Percentiles rank a stretch among this genome's conserved stretches.
Conservation (phyloP, 2,797 vertebrate genomes). For the Buphagus erythrorhynchus region DNA sequence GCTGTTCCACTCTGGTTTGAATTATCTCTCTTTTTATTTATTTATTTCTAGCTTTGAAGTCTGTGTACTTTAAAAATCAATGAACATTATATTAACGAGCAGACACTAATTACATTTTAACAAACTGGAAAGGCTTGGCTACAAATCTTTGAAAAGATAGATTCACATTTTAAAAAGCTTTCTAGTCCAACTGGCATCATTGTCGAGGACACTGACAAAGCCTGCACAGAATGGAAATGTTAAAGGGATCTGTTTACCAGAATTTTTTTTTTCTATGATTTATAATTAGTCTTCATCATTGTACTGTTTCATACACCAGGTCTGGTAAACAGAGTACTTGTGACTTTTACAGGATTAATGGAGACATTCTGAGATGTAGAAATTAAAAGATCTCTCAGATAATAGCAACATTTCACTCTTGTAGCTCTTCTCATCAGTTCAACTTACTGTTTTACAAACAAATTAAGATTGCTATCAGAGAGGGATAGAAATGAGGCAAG, state of each 20-base stretch:
- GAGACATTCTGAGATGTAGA: neutral
- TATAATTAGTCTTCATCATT: conserved; percentile 39
- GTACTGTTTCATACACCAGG: neutral
- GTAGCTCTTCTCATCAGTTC: neutral
- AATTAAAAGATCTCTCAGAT: neutral
- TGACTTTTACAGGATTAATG: conserved; percentile 22
- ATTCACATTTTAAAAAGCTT: conserved; percentile 5
- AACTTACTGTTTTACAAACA: neutral
- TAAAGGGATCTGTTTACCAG: conserved; percentile 22
- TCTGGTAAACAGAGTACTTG: conserved; percentile 27
- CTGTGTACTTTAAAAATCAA: conserved; percentile 69
- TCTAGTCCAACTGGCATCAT: conserved; percentile 12
- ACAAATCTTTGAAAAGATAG: conserved; percentile 41
- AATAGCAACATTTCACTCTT: neutral
- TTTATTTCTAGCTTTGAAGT: conserved; percentile 70
- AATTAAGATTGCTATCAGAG: neutral
- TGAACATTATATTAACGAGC: conserved; percentile 62
- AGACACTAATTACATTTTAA: conserved; percentile 54
- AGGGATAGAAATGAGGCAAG: neutral
- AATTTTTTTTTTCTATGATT: conserved; percentile 17
- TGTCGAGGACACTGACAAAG: neutral
- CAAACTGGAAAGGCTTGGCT: conserved; percentile 29
- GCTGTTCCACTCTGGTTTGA: conserved; percentile 66
- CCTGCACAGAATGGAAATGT: conserved; percentile 15
- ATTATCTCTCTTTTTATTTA: conserved; percentile 63